A percentile compares a stretch with the other conserved stretches of the same genome.
Conservation (phyloP, 2,113 vertebrate species). For the Caranx melampygus region DNA sequence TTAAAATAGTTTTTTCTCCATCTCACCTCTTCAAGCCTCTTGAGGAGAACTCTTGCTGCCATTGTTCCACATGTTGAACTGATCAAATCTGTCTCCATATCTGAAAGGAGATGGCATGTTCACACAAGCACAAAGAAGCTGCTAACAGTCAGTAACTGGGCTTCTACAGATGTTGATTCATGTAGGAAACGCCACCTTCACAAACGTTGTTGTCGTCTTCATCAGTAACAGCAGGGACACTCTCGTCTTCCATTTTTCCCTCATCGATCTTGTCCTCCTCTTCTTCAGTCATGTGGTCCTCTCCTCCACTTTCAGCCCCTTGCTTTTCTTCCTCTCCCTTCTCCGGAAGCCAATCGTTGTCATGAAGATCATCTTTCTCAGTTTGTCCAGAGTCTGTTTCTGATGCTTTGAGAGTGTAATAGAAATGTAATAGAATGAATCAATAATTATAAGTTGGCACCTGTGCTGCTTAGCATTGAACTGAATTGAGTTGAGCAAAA, state of each 20-base stretch:
- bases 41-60: accelerated
- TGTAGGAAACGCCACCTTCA: neutral
- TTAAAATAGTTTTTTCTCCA: neutral
- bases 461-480: neutral
- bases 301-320: neutral
- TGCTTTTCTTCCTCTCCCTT: neutral
- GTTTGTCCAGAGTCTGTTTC: neutral
- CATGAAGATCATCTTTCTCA: neutral
- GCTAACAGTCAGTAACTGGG: neutral
- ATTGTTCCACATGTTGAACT: accelerated
- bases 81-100: neutral
- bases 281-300: neutral
- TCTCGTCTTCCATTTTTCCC: neutral
- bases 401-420: neutral
- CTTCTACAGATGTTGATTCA: neutral
- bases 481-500: neutral
- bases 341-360: slow-evolving; percentile 3
- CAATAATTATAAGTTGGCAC: neutral
- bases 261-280: neutral
- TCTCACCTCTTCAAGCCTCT: slow-evolving; percentile 3
- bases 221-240: accelerated
- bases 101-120: slow-evolving; percentile 13
- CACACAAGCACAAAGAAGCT: accelerated
- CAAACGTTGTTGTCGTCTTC: neutral
- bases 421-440: neutral